A percentile compares a stretch with the other conserved stretches of the same genome.
Evolutionary conservation across 2,113 vertebrate species (phyloP).

Genomic region (Platanista minor): DNA sequence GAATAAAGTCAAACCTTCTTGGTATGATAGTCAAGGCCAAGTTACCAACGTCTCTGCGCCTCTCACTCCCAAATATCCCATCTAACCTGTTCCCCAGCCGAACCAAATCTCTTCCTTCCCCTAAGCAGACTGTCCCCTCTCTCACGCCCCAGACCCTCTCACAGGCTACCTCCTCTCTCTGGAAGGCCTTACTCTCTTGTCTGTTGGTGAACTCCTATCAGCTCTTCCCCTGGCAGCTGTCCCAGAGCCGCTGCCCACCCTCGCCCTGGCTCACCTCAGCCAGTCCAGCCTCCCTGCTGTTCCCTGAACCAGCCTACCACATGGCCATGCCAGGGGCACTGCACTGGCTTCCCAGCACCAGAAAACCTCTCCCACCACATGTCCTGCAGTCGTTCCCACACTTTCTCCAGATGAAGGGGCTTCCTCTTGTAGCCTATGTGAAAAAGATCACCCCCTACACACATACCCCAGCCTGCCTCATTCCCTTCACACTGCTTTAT

Average conservation of each 20-base stretch:
- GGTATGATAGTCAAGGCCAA: not conserved
- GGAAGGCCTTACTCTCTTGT: not conserved
- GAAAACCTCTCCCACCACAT: not conserved
- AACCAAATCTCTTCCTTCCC: not conserved
- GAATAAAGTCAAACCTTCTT: not conserved
- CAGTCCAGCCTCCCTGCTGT: not conserved
- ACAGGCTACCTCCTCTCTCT: not conserved
- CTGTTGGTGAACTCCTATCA: not conserved
- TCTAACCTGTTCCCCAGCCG: not conserved
- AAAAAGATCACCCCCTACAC: not conserved
- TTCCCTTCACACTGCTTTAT: not conserved
- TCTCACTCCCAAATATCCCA: not conserved
- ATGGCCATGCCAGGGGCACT: not conserved
- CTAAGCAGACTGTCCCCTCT: not conserved
- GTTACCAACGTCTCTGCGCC: not conserved
- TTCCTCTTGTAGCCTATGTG: not conserved
- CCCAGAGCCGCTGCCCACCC: not conserved
- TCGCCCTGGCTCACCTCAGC: not conserved
- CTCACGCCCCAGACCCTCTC: not conserved
- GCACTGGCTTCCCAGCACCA: not conserved
- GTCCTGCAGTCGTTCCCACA: not conserved
- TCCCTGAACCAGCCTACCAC: not conserved
- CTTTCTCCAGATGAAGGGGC: not conserved
- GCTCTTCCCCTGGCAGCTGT: not conserved
- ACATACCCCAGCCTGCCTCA: not conserved